Conservation (phyloP, 2,888 invertebrate genomes). For the Cephalotes varians region DNA sequence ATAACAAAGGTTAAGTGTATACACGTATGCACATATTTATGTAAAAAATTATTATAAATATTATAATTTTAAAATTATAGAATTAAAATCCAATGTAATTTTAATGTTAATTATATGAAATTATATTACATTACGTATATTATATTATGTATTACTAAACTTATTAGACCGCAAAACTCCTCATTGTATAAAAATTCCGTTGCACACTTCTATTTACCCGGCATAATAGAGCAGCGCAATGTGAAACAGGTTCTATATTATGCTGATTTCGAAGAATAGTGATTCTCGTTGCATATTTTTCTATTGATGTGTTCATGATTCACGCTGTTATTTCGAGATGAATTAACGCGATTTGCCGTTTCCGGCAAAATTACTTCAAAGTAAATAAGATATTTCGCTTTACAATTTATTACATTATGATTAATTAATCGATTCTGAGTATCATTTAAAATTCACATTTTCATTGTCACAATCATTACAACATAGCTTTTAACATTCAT, state of each 20-base stretch:
- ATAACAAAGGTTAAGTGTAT: not conserved
- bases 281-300: conserved; percentile 17
- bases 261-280: not conserved
- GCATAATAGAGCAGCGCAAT: not conserved
- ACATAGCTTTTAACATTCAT: not conserved
- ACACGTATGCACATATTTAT: not conserved
- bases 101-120: not conserved
- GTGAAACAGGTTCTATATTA: not conserved
- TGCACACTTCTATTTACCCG: not conserved
- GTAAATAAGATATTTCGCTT: not conserved
- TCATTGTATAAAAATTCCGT: conserved; percentile 5
- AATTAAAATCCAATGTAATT: not conserved
- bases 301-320: conserved; percentile 15
- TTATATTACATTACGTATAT: not conserved
- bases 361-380: not conserved
- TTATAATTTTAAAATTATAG: not conserved
- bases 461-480: conserved; percentile 3
- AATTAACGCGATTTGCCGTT: no score
- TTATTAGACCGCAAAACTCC: not conserved
- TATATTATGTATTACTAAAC: not conserved
- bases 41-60: not conserved
- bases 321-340: not conserved
- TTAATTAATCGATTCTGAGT: conserved; percentile 38
- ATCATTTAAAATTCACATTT: conserved; percentile 12
- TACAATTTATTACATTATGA: conserved; percentile 11